Base-by-base conservation (phyloP, 2,113 vertebrate species). In the Trichomycterus rosablanca region DNA sequence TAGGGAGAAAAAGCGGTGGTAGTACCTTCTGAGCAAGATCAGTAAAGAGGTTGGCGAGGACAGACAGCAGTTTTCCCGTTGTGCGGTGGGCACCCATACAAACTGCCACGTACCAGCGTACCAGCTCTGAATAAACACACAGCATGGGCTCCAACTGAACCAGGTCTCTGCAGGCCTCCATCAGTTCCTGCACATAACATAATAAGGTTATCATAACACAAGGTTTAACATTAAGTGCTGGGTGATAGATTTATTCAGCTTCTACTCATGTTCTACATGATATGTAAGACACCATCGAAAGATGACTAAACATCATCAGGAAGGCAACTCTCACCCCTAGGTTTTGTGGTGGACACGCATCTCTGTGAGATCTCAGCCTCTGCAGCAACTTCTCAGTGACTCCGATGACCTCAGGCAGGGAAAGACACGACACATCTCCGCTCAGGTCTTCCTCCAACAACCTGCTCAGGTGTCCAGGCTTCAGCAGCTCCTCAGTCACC, bases 1-100 rank as follows among this genome's bases (percentile, higher is more conserved):
- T n/a, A n/a, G n/a, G n/a, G n/a, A n/a, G n/a, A n/a, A n/a, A n/a
- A n/a, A n/a, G n/a, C n/a, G n/a, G n/a, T n/a, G n/a, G n/a, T n/a
- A n/a, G n/a, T 84, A 98, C 96, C 91, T 98, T 97, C 62, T 90
- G 91, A 46, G 88, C 89, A 0, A 99, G 90, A 68, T 96, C 88
- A 0, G 93, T 90, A 74, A 99, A 99, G 84, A 97, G 67, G 67
- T 83, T 86, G 10, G 89, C 79, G 63, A 99, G 81, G 18, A 97
- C 88, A 11, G 90, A 92, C 30, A 97, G 88, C 54, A 99, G 75
- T 42, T 98, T 98, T 1, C 87, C 93, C 0, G 90, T 92, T 78
- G 87, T 89, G 26, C 95, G 84, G 72, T 99, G 95, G 51, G 88
- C 89, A 6, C 89, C 88, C 79, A 98, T 59, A 5, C 86, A 87